phyloP scores from a whole-genome alignment of 2,113 vertebrate species.

The Chelonoidis abingdonii region DNA sequence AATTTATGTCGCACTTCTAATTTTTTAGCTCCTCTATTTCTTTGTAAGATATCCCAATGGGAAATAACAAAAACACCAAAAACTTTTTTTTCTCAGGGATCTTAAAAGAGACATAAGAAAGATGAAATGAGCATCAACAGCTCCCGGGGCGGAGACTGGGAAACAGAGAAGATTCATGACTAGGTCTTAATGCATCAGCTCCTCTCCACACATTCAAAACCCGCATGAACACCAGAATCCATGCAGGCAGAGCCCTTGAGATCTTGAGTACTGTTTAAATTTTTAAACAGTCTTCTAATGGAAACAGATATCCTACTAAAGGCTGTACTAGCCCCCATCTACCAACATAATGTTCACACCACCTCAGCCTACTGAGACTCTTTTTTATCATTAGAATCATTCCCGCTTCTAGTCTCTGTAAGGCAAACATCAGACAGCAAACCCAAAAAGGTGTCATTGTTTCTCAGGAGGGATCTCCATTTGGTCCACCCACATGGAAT shows the following conservation, averaged over 20 bases:
- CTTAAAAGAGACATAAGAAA: constrained; percentile 74
- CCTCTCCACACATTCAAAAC: constrained; percentile 50
- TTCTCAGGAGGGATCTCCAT: background rate
- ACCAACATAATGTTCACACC: background rate
- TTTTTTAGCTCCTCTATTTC: constrained; percentile 51
- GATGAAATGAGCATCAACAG: constrained; percentile 72
- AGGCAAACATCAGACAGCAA: background rate
- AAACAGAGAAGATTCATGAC: constrained; percentile 62
- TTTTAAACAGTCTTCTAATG: constrained; percentile 31
- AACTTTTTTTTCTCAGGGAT: constrained; percentile 32
- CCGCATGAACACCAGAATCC: constrained; percentile 27
- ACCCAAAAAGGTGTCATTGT: background rate
- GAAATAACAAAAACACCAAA: constrained; percentile 37
- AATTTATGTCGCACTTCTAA: constrained; percentile 60
- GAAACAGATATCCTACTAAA: constrained; percentile 8
- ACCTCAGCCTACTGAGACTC: background rate
- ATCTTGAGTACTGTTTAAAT: constrained; percentile 24
- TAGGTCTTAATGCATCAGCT: constrained; percentile 50
- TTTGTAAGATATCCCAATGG: constrained; percentile 52
- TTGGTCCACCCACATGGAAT: background rate
- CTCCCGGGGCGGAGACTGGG: constrained; percentile 33
- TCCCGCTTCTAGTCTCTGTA: background rate
- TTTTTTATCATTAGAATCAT: background rate
- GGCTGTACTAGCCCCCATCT: background rate
- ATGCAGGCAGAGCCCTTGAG: background rate